A percentile compares a stretch with the other conserved stretches of the same genome.
These are phyloP conservation scores for Acleris literana DNA, from an alignment of 2,888 invertebrate genomes.

Conservation along the genomic window DNA sequence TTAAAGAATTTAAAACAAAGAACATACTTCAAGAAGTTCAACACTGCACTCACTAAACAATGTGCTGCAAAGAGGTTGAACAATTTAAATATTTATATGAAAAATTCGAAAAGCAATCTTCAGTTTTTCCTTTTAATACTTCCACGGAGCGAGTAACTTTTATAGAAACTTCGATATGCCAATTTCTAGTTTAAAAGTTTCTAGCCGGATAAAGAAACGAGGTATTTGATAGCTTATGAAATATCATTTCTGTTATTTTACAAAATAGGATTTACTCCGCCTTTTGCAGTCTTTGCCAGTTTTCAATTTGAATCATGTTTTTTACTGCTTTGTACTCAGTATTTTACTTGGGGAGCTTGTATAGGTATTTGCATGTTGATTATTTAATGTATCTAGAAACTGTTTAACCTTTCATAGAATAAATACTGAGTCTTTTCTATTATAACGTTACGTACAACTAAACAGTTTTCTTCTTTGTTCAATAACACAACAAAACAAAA, in stretches of 20 bases:
- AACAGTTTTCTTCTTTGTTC: too few species aligned
- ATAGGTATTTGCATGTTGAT: too few species aligned
- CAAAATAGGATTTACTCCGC: neutral
- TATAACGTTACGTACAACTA: too few species aligned
- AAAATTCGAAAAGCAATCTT: slow-evolving; percentile 48
- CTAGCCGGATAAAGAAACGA: slow-evolving; percentile 42
- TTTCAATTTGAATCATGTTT: too few species aligned
- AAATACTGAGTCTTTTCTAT: too few species aligned
- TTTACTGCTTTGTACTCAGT: too few species aligned
- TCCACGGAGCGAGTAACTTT: slow-evolving; percentile 36
- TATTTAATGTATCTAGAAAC: too few species aligned
- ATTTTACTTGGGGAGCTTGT: too few species aligned
- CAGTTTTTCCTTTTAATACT: slow-evolving; percentile 40
- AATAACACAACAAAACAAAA: neutral
- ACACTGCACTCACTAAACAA: slow-evolving; percentile 19
- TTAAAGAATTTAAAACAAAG: slow-evolving; percentile 3
- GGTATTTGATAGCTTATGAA: slow-evolving; percentile 28
- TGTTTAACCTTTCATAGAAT: too few species aligned
- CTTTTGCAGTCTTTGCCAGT: neutral
- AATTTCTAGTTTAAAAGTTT: slow-evolving; percentile 45
- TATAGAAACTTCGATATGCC: slow-evolving; percentile 46
- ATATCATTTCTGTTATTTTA: slow-evolving; percentile 17
- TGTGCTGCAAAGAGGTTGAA: slow-evolving; percentile 28
- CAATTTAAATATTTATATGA: slow-evolving; percentile 36
- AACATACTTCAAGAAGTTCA: slow-evolving; percentile 20